Base-by-base conservation (phyloP, 1,140 invertebrate genomes). In the Coelopa frigida region DNA sequence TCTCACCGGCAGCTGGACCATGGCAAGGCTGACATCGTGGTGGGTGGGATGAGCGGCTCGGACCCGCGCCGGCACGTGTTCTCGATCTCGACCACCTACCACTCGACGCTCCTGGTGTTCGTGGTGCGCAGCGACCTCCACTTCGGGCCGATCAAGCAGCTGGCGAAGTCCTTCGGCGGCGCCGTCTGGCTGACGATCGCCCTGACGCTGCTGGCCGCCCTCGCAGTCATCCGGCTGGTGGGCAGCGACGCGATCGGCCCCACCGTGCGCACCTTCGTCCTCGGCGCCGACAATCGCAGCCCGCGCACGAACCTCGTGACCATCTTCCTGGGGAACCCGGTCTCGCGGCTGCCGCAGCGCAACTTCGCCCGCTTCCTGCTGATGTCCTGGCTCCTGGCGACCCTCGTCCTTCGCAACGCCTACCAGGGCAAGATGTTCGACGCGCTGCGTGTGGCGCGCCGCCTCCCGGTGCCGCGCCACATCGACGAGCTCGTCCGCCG, bases 371-470 rank as follows among this genome's bases (percentile, higher is more conserved):
- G 51, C 3, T 39, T 44, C 14, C 18, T 50, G 4, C 23, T 53
- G 2, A 37, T 45, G 17, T n/a, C 45, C 3, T 53, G 48, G 51
- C 10, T 53, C 7, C 8, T 53, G 6, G 10, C 26, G 1, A 37
- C 48, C 2, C 17, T 53, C n/a, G 35, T 50, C 10, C 5, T 53
- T 12, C 51, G 51, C 7, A 53, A 47, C 14, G 44, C 45, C 4
- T 53, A 53, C 42, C 51, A 53, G 33, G 48, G 44, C 12, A 47
- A 45, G 32, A 23, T 53, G 18, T 53, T 40, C 20, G 51, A 50
- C 11, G 32, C 26, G 21, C 27, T 53, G 8, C 44, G 44, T 21
- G 22, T 26, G 10, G 23, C 44, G 1, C 14, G 17, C 33, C 35
- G 32, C 5, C 23, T 45, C 12, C 39, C 39, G n/a, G 20, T 46